Evolutionary conservation across 2,113 vertebrate species (phyloP).

Genomic region (Bubo bubo): DNA sequence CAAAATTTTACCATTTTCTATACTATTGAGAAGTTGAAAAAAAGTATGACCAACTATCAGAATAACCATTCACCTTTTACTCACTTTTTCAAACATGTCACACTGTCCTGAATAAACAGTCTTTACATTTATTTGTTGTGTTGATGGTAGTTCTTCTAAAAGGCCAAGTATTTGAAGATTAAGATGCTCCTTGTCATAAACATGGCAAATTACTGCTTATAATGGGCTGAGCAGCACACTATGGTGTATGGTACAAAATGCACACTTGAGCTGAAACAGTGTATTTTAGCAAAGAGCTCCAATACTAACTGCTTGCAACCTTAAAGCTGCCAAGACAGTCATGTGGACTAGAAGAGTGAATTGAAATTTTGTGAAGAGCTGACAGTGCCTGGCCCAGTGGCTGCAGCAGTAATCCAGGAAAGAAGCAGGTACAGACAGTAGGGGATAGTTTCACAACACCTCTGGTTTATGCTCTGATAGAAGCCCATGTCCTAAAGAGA

Average conservation of each 20-base stretch:
- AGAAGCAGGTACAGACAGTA: background rate
- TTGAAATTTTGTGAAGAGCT: background rate
- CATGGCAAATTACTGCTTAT: background rate
- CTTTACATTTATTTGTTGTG: background rate
- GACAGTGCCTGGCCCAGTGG: background rate
- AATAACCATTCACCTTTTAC: background rate
- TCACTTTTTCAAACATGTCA: background rate
- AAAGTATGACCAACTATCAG: background rate
- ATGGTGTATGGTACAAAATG: background rate
- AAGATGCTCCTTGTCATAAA: background rate
- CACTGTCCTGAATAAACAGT: background rate
- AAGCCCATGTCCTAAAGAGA: background rate
- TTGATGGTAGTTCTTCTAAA: background rate
- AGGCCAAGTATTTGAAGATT: background rate
- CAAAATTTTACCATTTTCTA: background rate
- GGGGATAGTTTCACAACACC: background rate
- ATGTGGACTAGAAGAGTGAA: background rate
- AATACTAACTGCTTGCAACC: background rate
- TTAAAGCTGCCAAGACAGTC: background rate
- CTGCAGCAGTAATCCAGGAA: background rate
- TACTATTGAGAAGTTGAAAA: background rate
- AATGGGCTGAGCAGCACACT: background rate
- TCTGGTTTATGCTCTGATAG: background rate
- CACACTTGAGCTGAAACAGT: background rate
- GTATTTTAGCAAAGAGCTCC: background rate